Base-by-base conservation (phyloP, 2,797 vertebrate species). In the Sebastiscus tertius region DNA sequence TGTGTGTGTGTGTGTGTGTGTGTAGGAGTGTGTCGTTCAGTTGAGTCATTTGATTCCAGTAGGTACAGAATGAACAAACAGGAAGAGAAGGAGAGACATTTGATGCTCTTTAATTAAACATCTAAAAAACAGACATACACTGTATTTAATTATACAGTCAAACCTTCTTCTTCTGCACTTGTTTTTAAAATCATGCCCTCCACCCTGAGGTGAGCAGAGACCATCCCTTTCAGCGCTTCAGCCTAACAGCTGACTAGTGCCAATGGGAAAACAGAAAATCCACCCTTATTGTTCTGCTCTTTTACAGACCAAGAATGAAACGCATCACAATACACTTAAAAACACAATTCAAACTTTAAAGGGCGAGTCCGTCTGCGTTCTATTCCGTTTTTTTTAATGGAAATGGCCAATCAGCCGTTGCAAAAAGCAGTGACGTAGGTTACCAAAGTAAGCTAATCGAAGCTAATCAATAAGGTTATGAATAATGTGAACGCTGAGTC, bases 11-110 rank as follows among this genome's bases (percentile, higher is more conserved):
- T 69, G 82, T 31, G 59, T 72, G 72, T 68, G 36, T 60, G 46
- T 16, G 39, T 49, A 54, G 70, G 77, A 78, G 72, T 71, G 71
- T 85, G 85, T 74, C 52, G 80, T 85, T 82, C 72, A 70, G 78
- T 69, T 83, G 82, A 83, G 74, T 88, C 85, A 83, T 78, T 82
- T 83, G 65, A 36, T 73, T 81, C 75, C 73, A 78, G 71, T 59
- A 75, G 71, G 62, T 67, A 76, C 59, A 80, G 60, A 69, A 72
- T 20, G 71, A 87, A 71, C 67, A 79, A 72, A 74, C 26, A 63
- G 60, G 29, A 36, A 75, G 68, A 77, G 62, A 70, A 60, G 64
- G 20, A 70, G 22, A 62, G 59, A 75, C 24, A 62, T 83, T 55
- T 71, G 2, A 71, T 62, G 29, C 49, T 55, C 31, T 71, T 69